phyloP scores from a whole-genome alignment of 2,113 vertebrate genomes.

The Catharus minimus region DNA sequence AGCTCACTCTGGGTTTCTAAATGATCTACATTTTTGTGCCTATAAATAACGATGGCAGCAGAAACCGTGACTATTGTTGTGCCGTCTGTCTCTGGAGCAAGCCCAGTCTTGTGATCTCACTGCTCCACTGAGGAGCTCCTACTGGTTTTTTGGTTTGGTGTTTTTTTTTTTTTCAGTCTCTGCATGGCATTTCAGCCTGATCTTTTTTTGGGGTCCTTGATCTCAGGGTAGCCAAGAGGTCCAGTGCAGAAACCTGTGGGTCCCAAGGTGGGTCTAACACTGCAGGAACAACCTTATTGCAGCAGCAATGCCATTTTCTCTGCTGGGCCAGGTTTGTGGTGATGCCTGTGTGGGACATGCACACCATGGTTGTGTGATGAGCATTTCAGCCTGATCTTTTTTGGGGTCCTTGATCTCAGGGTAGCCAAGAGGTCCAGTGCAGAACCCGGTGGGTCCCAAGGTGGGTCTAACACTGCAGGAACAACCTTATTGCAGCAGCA shows the following conservation, averaged over 20 bases:
- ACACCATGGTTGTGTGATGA: neutral
- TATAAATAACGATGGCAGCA: neutral
- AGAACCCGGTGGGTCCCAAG: neutral
- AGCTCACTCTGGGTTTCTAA: constrained; percentile 13
- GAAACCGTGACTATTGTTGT: constrained; percentile 18
- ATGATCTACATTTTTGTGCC: constrained; percentile 18
- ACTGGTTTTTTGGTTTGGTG: neutral
- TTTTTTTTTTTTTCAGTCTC: neutral
- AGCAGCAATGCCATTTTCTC: neutral
- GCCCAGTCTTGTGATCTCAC: neutral
- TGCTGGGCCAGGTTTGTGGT: neutral
- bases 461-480: neutral
- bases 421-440: neutral
- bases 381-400: neutral
- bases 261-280: neutral
- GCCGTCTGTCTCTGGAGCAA: neutral
- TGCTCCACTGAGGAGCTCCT: neutral
- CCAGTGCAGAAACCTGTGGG: neutral
- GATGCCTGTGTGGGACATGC: neutral
- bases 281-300: neutral
- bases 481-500: neutral
- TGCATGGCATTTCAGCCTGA: neutral
- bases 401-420: neutral
- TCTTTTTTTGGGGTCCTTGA: neutral
- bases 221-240: neutral